These are phyloP conservation scores for Patiria miniata DNA, from an alignment of 35 echinoderm and acorn worm species.

Conservation along the genomic window DNA sequence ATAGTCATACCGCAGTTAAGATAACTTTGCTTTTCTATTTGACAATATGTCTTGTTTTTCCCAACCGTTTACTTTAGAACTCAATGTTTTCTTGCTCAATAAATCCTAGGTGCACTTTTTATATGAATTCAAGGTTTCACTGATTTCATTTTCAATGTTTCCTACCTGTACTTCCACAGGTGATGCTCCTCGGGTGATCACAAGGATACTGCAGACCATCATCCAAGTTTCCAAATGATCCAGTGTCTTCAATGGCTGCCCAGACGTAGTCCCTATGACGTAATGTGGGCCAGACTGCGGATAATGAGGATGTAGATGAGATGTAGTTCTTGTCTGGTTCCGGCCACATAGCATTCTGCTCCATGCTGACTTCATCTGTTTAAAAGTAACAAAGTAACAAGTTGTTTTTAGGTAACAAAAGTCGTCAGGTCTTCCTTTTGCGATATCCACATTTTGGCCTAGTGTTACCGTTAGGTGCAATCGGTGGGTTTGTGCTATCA, in stretches of 20 bases:
- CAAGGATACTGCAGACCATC: conserved; percentile 32
- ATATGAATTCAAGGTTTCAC: no score
- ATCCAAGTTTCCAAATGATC: not conserved
- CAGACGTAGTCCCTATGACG: conserved; percentile 36
- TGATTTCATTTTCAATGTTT: not conserved
- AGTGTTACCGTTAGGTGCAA: no score
- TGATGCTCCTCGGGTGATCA: not conserved
- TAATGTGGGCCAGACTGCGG: conserved; percentile 55
- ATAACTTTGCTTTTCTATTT: no score
- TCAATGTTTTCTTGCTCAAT: no score
- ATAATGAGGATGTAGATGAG: not conserved
- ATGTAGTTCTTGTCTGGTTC: conserved; percentile 38
- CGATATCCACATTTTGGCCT: no score
- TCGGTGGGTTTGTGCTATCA: no score
- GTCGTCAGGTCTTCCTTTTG: no score
- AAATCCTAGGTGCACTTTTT: no score
- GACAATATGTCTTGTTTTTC: no score
- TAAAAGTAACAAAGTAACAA: no score
- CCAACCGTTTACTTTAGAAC: not conserved
- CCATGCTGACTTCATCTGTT: conserved; percentile 12
- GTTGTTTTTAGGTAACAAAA: no score
- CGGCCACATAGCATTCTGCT: conserved; percentile 24
- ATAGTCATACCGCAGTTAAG: no score
- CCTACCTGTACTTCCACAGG: conserved; percentile 29
- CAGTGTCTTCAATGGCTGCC: conserved; percentile 9